phyloP scores from a whole-genome alignment of 2,888 invertebrate genomes.

The Apodemia zela region DNA sequence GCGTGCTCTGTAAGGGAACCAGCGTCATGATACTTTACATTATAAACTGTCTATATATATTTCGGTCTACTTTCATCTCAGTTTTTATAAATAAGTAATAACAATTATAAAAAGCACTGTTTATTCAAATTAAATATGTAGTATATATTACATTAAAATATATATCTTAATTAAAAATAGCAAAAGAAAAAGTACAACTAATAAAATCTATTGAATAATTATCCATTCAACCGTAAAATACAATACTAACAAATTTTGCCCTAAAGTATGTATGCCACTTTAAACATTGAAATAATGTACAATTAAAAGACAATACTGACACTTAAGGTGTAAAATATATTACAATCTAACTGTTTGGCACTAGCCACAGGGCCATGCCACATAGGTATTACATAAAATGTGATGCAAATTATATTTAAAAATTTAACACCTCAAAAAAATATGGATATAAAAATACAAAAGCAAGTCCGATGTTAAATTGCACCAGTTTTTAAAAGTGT shows the following conservation, averaged over 20 bases:
- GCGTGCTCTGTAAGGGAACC: no score
- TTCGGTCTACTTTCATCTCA: no score
- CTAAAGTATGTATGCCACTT: slow-evolving; percentile 55
- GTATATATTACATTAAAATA: slow-evolving; percentile 79
- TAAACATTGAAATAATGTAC: slow-evolving; percentile 54
- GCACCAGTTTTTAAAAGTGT: slow-evolving; percentile 59
- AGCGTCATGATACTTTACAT: no score
- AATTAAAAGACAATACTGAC: slow-evolving; percentile 66
- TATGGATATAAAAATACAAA: slow-evolving; percentile 78
- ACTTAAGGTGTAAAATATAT: slow-evolving; percentile 24
- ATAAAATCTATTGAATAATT: slow-evolving; percentile 66
- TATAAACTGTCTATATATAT: no score
- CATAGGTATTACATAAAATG: slow-evolving; percentile 17
- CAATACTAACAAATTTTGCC: slow-evolving; percentile 66
- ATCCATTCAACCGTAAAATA: slow-evolving; percentile 66
- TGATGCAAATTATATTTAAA: slow-evolving; percentile 25
- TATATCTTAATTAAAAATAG: slow-evolving; percentile 75
- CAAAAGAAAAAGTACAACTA: slow-evolving; percentile 75
- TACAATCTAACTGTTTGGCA: slow-evolving; percentile 24
- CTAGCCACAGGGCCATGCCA: not conserved
- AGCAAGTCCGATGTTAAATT: slow-evolving; percentile 64
- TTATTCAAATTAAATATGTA: slow-evolving; percentile 77
- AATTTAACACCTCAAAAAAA: slow-evolving; percentile 38
- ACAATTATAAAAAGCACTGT: slow-evolving; percentile 69
- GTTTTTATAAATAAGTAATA: slow-evolving; percentile 32